Percentiles rank a stretch among this genome's conserved stretches.
These are phyloP conservation scores for Ptilorrhoa leucosticta DNA, from an alignment of 2,113 vertebrate species.

Conservation along the genomic window DNA sequence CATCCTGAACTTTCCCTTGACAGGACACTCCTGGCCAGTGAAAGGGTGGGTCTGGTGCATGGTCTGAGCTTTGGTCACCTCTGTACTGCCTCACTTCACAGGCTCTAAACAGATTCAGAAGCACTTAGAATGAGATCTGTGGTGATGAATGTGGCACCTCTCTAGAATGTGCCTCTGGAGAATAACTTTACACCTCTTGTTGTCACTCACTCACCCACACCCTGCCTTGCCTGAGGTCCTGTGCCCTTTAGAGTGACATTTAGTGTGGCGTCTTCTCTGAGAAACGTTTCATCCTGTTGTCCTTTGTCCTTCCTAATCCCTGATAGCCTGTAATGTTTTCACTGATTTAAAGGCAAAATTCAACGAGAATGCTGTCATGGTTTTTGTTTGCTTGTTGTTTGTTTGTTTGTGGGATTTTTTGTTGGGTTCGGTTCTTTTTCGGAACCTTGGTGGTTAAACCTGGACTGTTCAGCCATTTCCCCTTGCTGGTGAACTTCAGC, in stretches of 20 bases:
- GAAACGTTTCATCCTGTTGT: neutral
- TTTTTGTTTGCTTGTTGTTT: neutral
- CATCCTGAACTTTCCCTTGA: neutral
- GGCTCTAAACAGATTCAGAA: neutral
- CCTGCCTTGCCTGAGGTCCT: neutral
- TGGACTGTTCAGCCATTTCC: neutral
- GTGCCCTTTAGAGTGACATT: neutral
- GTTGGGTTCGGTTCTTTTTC: neutral
- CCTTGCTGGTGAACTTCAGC: neutral
- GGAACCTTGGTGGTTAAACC: neutral
- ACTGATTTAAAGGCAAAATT: neutral
- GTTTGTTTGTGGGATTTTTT: neutral
- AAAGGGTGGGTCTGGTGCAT: neutral
- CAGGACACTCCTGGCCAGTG: neutral
- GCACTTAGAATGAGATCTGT: neutral
- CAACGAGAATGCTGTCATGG: accelerated
- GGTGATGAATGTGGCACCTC: neutral
- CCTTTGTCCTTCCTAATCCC: neutral
- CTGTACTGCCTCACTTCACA: neutral
- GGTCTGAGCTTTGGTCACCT: neutral
- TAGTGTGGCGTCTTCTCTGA: neutral
- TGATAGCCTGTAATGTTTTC: neutral
- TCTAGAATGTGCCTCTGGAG: neutral
- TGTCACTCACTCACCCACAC: neutral
- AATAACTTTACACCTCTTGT: neutral